Percentiles rank a stretch among this genome's conserved stretches.
These are phyloP conservation scores for Cynaeus angustus DNA, from an alignment of 2,888 invertebrate genomes.

Conservation along the genomic window DNA sequence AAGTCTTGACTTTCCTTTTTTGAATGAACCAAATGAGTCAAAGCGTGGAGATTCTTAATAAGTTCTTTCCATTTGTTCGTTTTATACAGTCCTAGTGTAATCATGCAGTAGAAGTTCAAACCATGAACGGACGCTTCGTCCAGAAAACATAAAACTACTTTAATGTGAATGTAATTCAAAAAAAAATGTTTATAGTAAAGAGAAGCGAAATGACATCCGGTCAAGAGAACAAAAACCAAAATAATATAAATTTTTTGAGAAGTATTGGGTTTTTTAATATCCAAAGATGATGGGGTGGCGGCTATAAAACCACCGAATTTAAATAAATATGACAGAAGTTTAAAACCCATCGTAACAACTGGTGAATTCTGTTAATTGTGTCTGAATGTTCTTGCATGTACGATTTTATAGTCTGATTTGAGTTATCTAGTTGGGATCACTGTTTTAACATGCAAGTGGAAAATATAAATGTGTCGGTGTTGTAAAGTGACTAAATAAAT, in stretches of 20 bases:
- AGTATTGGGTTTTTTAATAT: not conserved
- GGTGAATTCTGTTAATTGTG: too few species aligned
- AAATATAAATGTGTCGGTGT: too few species aligned
- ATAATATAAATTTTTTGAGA: not conserved
- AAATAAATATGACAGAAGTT: not conserved
- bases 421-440: too few species aligned
- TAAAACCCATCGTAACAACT: not conserved
- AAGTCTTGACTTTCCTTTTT: not conserved
- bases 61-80: not conserved
- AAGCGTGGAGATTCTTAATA: not conserved
- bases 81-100: not conserved
- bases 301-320: not conserved
- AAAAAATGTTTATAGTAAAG: not conserved
- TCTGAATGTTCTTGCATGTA: too few species aligned
- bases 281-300: not conserved
- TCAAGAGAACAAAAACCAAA: not conserved
- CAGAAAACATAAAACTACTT: conserved; percentile 4
- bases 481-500: too few species aligned
- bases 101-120: conserved; percentile 10
- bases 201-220: not conserved
- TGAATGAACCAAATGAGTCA: not conserved
- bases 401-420: too few species aligned
- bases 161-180: not conserved
- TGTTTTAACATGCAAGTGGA: too few species aligned
- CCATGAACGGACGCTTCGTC: not conserved